These are phyloP conservation scores for Actinernus sp. DNA, from an alignment of 92 coral and sea anemone genomes.

Conservation along the genomic window DNA sequence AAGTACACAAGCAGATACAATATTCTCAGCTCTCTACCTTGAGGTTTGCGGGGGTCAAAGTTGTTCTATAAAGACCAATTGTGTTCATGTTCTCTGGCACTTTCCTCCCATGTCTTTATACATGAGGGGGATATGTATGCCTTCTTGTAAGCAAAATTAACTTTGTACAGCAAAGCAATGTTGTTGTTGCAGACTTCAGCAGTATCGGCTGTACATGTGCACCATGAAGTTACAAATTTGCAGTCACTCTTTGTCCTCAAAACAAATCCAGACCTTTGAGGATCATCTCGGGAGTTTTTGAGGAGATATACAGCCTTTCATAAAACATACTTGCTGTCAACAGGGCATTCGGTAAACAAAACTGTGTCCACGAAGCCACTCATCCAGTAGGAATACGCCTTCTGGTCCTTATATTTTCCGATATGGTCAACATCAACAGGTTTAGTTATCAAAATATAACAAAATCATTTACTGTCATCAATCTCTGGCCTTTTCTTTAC, in stretches of 20 bases:
- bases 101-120: conserved; percentile 27
- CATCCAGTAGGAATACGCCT: conserved; percentile 48
- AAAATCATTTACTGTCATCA: no score
- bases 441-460: conserved; percentile 43
- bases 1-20: no score
- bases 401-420: conserved; percentile 50
- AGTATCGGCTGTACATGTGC: conserved; percentile 55
- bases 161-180: no score
- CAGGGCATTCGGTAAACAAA: not conserved
- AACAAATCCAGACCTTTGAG: no score
- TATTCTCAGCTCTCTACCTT: no score
- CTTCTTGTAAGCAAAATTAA: no score
- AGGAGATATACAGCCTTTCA: conserved; percentile 20
- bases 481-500: no score
- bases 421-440: conserved; percentile 55
- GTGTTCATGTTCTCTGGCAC: not conserved
- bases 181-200: no score
- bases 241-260: no score
- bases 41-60: conserved; percentile 44
- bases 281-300: conserved; percentile 31
- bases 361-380: conserved; percentile 47
- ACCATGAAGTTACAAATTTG: conserved; percentile 41
- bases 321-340: not conserved
- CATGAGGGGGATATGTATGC: conserved; percentile 34
- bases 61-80: conserved; percentile 25